Percentiles rank a stretch among this genome's conserved stretches.
phyloP scores from a whole-genome alignment of 2,888 invertebrate species.

The Lepidochrysops patricia region DNA sequence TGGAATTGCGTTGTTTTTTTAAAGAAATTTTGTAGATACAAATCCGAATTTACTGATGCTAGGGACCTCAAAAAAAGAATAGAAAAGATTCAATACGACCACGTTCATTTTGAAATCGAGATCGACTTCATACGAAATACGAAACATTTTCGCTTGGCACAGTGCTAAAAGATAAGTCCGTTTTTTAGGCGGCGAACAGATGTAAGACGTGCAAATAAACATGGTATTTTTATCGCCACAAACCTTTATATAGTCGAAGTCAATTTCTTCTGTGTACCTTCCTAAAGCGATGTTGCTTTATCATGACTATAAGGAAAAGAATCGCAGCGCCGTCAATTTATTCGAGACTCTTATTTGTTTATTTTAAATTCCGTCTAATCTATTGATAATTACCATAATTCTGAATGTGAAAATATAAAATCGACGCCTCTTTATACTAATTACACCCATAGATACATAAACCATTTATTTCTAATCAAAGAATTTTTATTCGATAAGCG shows the following conservation, averaged over 20 bases:
- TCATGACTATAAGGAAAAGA: conserved; percentile 60
- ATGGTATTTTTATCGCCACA: conserved; percentile 71
- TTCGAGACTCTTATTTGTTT: not conserved
- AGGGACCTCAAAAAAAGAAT: conserved; percentile 57
- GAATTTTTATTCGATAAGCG: conserved; percentile 61
- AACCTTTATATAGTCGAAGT: conserved; percentile 74
- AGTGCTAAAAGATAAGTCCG: conserved; percentile 36
- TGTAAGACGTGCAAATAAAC: conserved; percentile 75
- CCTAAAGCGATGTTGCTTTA: conserved; percentile 68
- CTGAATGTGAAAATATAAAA: not conserved
- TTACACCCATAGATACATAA: conserved; percentile 22
- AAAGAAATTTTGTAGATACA: conserved; percentile 51
- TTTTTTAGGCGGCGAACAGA: conserved; percentile 50
- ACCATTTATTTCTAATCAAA: conserved; percentile 50
- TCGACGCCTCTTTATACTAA: conserved; percentile 3
- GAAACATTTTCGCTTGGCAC: conserved; percentile 40
- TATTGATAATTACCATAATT: not conserved
- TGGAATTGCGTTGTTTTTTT: conserved; percentile 39
- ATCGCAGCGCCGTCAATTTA: conserved; percentile 47
- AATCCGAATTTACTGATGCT: conserved; percentile 67
- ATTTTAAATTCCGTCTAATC: not conserved
- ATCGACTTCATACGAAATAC: conserved; percentile 15
- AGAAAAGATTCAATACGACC: conserved; percentile 34
- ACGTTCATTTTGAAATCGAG: conserved; percentile 18
- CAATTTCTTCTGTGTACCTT: conserved; percentile 72